Percentiles rank a stretch among this genome's conserved stretches.
These are phyloP conservation scores for Parnassius smintheus DNA, from an alignment of 2,888 invertebrate genomes.

Conservation along the genomic window DNA sequence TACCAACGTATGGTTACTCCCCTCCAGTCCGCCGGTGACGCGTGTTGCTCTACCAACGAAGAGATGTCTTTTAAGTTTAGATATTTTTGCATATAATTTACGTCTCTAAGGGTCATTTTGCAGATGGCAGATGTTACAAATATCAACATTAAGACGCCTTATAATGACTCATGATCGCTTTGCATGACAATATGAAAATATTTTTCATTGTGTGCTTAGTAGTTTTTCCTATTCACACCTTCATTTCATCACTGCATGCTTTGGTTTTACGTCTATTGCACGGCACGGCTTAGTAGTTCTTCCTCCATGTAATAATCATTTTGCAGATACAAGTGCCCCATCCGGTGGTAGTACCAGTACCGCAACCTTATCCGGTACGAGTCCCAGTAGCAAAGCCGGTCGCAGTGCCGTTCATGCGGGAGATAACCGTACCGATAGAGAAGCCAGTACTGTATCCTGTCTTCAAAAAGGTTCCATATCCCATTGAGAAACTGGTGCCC, in stretches of 20 bases:
- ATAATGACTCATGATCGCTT: conserved; percentile 8
- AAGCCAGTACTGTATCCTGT: conserved; percentile 86
- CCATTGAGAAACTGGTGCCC: conserved; percentile 88
- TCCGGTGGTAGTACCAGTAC: conserved; percentile 87
- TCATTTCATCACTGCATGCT: conserved; percentile 8
- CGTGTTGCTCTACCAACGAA: too few species aligned
- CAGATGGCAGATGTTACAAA: too few species aligned
- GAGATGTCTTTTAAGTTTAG: too few species aligned
- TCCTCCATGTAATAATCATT: conserved; percentile 33
- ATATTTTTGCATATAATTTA: too few species aligned
- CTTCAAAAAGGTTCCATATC: conserved; percentile 85
- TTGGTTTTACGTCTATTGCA: conserved; percentile 15
- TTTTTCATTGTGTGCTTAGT: neutral
- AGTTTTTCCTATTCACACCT: conserved; percentile 16
- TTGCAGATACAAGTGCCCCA: conserved; percentile 87
- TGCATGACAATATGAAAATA: conserved; percentile 15
- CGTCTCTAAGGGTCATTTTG: too few species aligned
- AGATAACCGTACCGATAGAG: conserved; percentile 81
- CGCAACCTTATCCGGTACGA: conserved; percentile 88
- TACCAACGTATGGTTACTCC: too few species aligned
- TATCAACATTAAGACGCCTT: too few species aligned
- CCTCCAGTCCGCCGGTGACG: too few species aligned
- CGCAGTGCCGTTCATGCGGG: conserved; percentile 84
- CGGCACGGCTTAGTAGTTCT: conserved; percentile 28
- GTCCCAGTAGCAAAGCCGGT: conserved; percentile 87